Evolutionary conservation across 1,140 invertebrate species (phyloP).

Genomic region (Sycophaga agraensis): DNA sequence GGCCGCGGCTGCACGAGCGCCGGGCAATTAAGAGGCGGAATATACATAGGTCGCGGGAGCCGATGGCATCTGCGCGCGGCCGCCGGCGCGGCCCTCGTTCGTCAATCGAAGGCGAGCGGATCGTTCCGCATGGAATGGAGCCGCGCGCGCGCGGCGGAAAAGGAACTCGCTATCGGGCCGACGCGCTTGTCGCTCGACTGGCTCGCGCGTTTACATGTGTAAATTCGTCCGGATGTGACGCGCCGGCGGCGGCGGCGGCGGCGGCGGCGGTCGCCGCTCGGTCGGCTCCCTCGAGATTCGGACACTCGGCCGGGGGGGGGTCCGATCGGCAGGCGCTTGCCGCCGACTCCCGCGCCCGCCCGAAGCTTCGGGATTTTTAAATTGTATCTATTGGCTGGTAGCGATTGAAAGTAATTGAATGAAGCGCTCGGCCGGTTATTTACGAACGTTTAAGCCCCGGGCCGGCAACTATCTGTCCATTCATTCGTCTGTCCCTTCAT

Average conservation of each 20-base stretch:
- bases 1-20: not conserved
- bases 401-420: conserved; percentile 62
- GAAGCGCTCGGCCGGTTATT: conserved; percentile 55
- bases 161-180: conserved; percentile 46
- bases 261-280: not conserved
- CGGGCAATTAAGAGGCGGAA: too few relatives aligned
- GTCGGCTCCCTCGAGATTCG: not conserved
- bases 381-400: conserved; percentile 60
- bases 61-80: too few relatives aligned
- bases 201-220: conserved; percentile 52
- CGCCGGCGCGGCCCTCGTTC: not conserved
- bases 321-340: conserved; percentile 19
- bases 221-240: conserved; percentile 58
- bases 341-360: conserved; percentile 6
- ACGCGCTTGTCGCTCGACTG: conserved; percentile 35
- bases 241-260: not conserved
- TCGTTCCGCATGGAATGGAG: conserved; percentile 34
- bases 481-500: conserved; percentile 60
- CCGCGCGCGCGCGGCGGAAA: conserved; percentile 43
- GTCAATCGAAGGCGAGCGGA: conserved; percentile 18
- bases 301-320: not conserved
- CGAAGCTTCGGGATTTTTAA: conserved; percentile 49
- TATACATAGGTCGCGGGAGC: too few relatives aligned
- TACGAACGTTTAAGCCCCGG: conserved; percentile 57
- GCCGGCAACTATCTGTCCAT: conserved; percentile 59